A percentile compares a stretch with the other conserved stretches of the same genome.
phyloP scores from a whole-genome alignment of 2,113 vertebrate species.

The Bagarius yarrelli region DNA sequence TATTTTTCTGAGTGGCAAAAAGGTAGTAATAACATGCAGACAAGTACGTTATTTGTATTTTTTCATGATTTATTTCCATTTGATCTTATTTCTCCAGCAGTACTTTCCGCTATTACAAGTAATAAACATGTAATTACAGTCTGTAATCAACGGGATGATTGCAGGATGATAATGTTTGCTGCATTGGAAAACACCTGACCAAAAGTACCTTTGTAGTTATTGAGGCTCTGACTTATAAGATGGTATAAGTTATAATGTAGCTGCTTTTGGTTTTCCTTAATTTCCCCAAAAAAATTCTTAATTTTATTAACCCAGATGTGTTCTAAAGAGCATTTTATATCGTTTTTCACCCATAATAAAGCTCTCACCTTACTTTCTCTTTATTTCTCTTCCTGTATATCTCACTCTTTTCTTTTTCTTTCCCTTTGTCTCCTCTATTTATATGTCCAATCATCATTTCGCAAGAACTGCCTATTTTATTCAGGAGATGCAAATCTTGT shows the following conservation, averaged over 20 bases:
- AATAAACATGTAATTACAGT: not conserved
- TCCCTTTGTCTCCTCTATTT: not conserved
- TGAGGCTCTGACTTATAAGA: not conserved
- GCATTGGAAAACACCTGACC: not conserved
- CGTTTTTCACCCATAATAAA: not conserved
- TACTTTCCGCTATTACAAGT: not conserved
- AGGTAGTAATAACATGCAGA: too few relatives aligned
- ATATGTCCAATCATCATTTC: not conserved
- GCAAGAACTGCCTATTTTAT: not conserved
- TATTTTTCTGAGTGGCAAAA: too few relatives aligned
- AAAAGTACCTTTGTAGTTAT: not conserved
- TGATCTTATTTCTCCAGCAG: not conserved
- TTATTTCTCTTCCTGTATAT: not conserved
- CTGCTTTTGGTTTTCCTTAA: not conserved
- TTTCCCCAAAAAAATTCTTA: too few relatives aligned
- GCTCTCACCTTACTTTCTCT: not conserved
- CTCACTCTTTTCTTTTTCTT: not conserved
- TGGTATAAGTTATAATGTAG: not conserved
- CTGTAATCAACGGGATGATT: not conserved
- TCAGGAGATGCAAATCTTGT: slow-evolving; percentile 1
- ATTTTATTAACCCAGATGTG: too few relatives aligned
- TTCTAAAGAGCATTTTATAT: not conserved
- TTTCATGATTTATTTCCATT: not conserved
- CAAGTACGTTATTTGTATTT: too few relatives aligned
- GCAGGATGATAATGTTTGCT: not conserved